Percentiles rank a stretch among this genome's conserved stretches.
phyloP scores from a whole-genome alignment of 2,113 vertebrate genomes.

The Apteryx owenii region DNA sequence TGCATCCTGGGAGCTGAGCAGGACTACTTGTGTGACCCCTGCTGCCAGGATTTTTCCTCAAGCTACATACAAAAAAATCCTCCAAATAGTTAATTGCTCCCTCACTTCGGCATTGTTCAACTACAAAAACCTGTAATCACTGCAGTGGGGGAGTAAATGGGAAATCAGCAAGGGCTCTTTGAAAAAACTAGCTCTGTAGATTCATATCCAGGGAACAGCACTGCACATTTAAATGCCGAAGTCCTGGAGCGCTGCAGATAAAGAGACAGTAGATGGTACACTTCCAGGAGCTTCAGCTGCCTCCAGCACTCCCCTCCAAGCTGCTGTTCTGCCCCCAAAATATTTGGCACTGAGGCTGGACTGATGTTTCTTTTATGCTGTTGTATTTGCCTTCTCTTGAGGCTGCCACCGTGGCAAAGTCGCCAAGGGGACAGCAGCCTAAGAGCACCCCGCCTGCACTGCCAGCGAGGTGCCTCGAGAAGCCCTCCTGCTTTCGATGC shows the following conservation, averaged over 20 bases:
- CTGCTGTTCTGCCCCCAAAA: background rate
- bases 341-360: background rate
- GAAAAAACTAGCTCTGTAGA: background rate
- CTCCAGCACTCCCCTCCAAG: background rate
- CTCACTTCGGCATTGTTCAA: background rate
- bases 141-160: background rate
- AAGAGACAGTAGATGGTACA: background rate
- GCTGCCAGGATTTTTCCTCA: background rate
- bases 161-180: slow-evolving; percentile 8
- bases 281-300: background rate
- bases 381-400: background rate
- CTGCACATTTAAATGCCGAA: background rate
- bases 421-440: background rate
- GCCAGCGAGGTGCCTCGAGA: background rate
- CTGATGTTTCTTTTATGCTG: background rate
- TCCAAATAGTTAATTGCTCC: background rate
- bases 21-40: background rate
- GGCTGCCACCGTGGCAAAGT: background rate
- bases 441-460: background rate
- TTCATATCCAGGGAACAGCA: background rate
- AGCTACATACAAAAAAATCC: background rate
- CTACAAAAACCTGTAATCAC: slow-evolving; percentile 2
- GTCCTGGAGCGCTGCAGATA: background rate
- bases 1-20: background rate
- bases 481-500: background rate